Evolutionary conservation across 2,888 invertebrate species (phyloP).

Genomic region (Silvanus unidentatus): DNA sequence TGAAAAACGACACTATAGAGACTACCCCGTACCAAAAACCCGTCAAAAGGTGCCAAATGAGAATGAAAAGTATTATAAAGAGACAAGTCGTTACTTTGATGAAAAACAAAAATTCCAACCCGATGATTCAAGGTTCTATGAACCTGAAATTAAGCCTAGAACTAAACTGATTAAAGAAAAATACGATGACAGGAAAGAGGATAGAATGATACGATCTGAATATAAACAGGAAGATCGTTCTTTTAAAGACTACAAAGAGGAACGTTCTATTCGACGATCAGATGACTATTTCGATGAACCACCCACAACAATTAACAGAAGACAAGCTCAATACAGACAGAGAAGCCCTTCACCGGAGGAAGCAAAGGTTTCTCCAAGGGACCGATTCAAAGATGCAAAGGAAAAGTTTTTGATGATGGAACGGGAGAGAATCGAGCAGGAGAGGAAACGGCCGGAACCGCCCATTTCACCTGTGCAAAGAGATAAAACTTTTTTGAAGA

Average conservation of each 20-base stretch:
- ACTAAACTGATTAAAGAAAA: slow-evolving; percentile 13
- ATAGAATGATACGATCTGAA: slow-evolving; percentile 13
- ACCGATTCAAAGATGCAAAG: slow-evolving; percentile 79
- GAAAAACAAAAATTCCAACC: slow-evolving; percentile 17
- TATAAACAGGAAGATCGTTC: too few relatives aligned
- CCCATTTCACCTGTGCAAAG: slow-evolving; percentile 34
- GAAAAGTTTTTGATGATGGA: slow-evolving; percentile 80
- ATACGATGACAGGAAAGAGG: slow-evolving; percentile 9
- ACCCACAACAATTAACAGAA: slow-evolving; percentile 13
- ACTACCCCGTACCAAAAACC: slow-evolving; percentile 36
- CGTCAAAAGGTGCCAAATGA: slow-evolving; percentile 20
- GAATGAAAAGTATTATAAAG: slow-evolving; percentile 23
- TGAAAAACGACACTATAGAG: slow-evolving; percentile 22
- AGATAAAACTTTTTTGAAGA: slow-evolving; percentile 32
- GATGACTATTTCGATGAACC: slow-evolving; percentile 11
- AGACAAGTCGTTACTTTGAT: slow-evolving; percentile 13
- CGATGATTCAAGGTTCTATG: slow-evolving; percentile 31
- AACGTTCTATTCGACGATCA: slow-evolving; percentile 9
- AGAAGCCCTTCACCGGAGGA: slow-evolving; percentile 49
- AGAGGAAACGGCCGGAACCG: slow-evolving; percentile 34
- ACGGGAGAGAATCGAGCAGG: slow-evolving; percentile 58
- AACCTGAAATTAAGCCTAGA: slow-evolving; percentile 22
- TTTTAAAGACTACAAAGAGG: slow-evolving; percentile 11
- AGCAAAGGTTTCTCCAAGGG: slow-evolving; percentile 59
- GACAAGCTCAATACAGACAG: slow-evolving; percentile 26